Percentiles rank a stretch among this genome's conserved stretches.
Conservation (phyloP, 2,888 invertebrate species). For the Polydrusus tereticollis region DNA sequence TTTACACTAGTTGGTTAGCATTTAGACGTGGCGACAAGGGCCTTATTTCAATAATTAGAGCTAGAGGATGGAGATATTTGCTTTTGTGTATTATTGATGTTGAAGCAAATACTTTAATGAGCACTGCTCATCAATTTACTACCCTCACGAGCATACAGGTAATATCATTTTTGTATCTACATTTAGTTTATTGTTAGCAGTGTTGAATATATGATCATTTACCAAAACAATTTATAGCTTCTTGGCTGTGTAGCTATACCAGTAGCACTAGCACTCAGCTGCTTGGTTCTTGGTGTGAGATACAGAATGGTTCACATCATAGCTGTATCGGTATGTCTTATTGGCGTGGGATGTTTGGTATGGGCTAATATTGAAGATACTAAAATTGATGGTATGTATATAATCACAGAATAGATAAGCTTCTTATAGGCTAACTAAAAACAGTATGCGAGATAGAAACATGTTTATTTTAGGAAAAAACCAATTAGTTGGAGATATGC, state of each 20-base stretch:
- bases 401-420: too few relatives aligned
- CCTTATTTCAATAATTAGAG: slow-evolving; percentile 74
- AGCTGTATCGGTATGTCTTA: slow-evolving; percentile 83
- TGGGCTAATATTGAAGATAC: slow-evolving; percentile 85
- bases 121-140: slow-evolving; percentile 83
- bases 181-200: too few relatives aligned
- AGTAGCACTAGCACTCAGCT: slow-evolving; percentile 82
- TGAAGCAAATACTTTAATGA: slow-evolving; percentile 87
- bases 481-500: slow-evolving; percentile 85
- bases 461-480: slow-evolving; percentile 73
- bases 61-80: slow-evolving; percentile 83
- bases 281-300: slow-evolving; percentile 81
- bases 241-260: slow-evolving; percentile 89
- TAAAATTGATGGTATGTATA: slow-evolving; percentile 71
- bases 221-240: slow-evolving; percentile 68
- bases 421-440: too few relatives aligned
- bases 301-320: slow-evolving; percentile 82
- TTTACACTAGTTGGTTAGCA: slow-evolving; percentile 82
- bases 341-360: slow-evolving; percentile 86
- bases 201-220: neutral
- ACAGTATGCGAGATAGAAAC: neutral
- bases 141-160: slow-evolving; percentile 81
- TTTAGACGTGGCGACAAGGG: slow-evolving; percentile 76
- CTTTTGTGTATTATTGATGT: slow-evolving; percentile 85
- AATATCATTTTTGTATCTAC: slow-evolving; percentile 19